Evolutionary conservation across 2,888 invertebrate genomes (phyloP).

Genomic region (Eristalis arbustorum): DNA sequence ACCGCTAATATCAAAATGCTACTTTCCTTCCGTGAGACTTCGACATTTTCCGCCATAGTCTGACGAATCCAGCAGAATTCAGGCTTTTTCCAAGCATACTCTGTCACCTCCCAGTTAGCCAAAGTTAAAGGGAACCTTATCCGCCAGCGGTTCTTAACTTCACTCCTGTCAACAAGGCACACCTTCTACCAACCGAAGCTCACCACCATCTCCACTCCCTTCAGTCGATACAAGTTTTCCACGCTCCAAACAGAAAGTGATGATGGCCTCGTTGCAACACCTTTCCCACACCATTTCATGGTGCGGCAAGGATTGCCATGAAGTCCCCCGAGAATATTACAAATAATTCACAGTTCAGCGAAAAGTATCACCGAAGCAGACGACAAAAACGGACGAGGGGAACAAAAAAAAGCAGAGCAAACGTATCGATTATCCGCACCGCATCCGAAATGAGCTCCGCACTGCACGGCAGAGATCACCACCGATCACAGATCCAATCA

Average conservation of each 20-base stretch:
- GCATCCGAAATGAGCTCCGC: conserved; percentile 63
- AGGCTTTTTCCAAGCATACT: too few species aligned
- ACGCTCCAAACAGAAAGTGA: neutral
- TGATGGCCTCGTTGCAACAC: neutral
- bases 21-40: too few species aligned
- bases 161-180: neutral
- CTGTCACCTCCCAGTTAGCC: too few species aligned
- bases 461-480: conserved; percentile 9
- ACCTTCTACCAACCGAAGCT: too few species aligned
- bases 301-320: neutral
- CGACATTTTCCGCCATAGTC: too few species aligned
- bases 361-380: conserved; percentile 3
- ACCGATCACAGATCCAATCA: conserved; percentile 52
- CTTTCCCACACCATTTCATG: neutral
- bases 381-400: neutral
- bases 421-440: conserved; percentile 53
- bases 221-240: neutral
- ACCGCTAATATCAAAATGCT: too few species aligned
- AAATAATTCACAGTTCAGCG: conserved; percentile 52
- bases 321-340: conserved; percentile 48
- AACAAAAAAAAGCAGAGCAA: conserved; percentile 1
- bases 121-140: neutral
- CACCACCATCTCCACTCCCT: too few species aligned
- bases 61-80: too few species aligned
- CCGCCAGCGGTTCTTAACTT: neutral